Evolutionary conservation across 2,888 invertebrate species (phyloP), one percentile per base, ranked within the genome.

Genomic region (Ennomos erosarius): DNA sequence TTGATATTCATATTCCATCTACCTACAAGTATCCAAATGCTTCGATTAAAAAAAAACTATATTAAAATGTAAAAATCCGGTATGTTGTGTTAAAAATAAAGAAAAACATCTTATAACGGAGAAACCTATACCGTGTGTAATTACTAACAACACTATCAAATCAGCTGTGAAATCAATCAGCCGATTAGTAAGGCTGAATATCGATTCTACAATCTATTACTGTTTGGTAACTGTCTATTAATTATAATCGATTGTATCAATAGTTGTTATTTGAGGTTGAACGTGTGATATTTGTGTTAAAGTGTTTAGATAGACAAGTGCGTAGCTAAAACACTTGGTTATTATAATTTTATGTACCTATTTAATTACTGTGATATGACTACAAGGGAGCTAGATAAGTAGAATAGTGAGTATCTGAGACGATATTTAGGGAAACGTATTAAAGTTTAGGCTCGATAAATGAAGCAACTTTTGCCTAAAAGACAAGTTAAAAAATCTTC

Each of bases 151-250:
- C 74, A 70, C 71, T 72, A 73, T 73, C 76, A 64, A 79, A 79
- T 80, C 73, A 69, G 68, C 73, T 78, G 76, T 79, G 76, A 79
- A 80, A 79, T 77, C 76, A 73, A 76, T 79, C 71, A 74, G 70
- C 72, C 68, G 73, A 75, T 76, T 75, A 71, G 74, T 71, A 71
- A 57, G 73, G 74, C 69, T 65, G 65, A 55, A 68, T 60, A 43
- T 67, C 70, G 69, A 70, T 73, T 70, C 67, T 71, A 54, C 59
- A 66, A 74, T 74, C 72, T 69, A 70, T 75, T 67, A 66, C 55
- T 64, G 60, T 56, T 52, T 65, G 65, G 67, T 67, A 68, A 62
- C 62, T 60, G 67, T 61, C 59, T 55, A 74, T 76, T 74, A 74
- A 75, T 75, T 73, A 65, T 64, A 76, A 75, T 75, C 71, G 73